These are phyloP conservation scores for Callitettix versicolor DNA, from an alignment of 1,140 invertebrate species.

Conservation along the genomic window DNA sequence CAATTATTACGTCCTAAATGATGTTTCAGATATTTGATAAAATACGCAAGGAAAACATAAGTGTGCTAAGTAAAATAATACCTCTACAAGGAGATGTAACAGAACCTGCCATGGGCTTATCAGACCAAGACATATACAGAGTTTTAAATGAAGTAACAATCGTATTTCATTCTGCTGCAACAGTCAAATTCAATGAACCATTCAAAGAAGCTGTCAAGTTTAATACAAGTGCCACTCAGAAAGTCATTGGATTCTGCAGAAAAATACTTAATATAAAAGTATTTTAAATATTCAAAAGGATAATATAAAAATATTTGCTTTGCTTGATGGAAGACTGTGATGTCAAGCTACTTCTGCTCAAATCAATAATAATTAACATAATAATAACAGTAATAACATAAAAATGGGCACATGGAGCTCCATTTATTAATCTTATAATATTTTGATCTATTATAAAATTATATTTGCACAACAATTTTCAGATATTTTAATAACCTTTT, in stretches of 20 bases:
- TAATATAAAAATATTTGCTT: neutral
- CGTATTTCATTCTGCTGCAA: conserved; percentile 61
- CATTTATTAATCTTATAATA: neutral
- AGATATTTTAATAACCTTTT: too few relatives aligned
- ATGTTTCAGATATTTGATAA: conserved; percentile 38
- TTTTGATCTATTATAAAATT: too few relatives aligned
- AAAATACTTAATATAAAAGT: conserved; percentile 36
- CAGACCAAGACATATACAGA: conserved; percentile 28
- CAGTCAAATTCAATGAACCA: conserved; percentile 36
- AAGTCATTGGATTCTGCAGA: conserved; percentile 31
- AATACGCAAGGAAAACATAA: conserved; percentile 27
- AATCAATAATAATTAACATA: too few relatives aligned
- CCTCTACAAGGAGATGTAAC: conserved; percentile 49
- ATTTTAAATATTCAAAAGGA: conserved; percentile 8
- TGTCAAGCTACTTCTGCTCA: too few relatives aligned
- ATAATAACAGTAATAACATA: too few relatives aligned
- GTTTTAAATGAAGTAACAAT: conserved; percentile 52
- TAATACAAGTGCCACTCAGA: conserved; percentile 31
- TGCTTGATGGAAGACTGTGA: neutral
- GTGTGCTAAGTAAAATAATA: conserved; percentile 39
- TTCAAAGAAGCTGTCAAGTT: conserved; percentile 29
- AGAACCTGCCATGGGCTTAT: conserved; percentile 37
- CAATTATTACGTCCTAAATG: too few relatives aligned
- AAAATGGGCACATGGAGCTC: neutral
- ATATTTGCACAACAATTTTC: too few relatives aligned